Evolutionary conservation across 2,113 vertebrate genomes (phyloP).

Genomic region (Chelonoidis abingdonii): DNA sequence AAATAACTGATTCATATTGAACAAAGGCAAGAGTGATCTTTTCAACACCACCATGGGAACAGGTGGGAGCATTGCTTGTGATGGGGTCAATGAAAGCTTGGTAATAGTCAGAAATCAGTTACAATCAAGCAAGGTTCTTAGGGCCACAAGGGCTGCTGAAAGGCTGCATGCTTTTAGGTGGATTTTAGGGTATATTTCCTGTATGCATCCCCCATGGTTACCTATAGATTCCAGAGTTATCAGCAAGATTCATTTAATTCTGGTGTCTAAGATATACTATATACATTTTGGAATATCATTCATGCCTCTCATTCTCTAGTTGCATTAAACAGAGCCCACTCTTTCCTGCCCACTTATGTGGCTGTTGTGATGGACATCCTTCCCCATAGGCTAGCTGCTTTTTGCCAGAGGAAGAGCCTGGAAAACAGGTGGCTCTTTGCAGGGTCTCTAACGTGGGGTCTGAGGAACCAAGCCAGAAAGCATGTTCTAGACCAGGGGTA

Average conservation of each 20-base stretch:
- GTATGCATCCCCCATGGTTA: neutral
- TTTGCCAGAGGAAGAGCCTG: neutral
- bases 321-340: neutral
- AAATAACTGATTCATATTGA: neutral
- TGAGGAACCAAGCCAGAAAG: neutral
- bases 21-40: neutral
- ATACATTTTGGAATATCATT: neutral
- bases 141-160: neutral
- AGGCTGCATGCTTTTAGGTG: neutral
- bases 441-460: neutral
- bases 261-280: neutral
- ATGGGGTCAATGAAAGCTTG: neutral
- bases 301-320: neutral
- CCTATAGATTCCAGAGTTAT: neutral
- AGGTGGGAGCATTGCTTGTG: neutral
- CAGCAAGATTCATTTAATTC: neutral
- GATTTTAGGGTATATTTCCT: neutral
- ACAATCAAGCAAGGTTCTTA: neutral
- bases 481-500: neutral
- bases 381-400: neutral
- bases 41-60: neutral
- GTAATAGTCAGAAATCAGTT: neutral
- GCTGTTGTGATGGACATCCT: neutral
- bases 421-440: neutral
- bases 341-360: neutral